Percentiles rank a stretch among this genome's conserved stretches.
Evolutionary conservation across 2,113 vertebrate genomes (phyloP).

Genomic region (Haplotaxodon microlepis): DNA sequence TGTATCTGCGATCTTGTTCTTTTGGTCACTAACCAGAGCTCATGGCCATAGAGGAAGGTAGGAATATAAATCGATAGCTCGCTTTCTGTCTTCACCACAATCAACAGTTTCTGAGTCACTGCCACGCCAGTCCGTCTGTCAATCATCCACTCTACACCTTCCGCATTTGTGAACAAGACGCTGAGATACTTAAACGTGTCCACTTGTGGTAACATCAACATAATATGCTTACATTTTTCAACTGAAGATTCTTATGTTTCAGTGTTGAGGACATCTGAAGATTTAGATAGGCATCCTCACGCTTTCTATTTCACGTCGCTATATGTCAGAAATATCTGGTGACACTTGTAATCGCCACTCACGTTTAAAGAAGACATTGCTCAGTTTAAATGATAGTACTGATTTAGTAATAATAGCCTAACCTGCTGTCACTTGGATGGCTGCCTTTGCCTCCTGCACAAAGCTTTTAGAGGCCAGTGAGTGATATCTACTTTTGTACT

Average conservation of each 20-base stretch:
- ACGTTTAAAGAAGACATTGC: neutral
- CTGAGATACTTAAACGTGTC: neutral
- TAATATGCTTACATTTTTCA: neutral
- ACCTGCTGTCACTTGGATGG: neutral
- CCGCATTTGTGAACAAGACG: fast-evolving
- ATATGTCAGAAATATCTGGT: neutral
- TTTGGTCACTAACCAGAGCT: neutral
- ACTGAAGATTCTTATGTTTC: neutral
- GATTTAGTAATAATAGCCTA: neutral
- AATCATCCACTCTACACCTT: neutral
- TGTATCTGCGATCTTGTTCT: neutral
- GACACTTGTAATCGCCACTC: neutral
- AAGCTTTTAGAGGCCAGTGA: neutral
- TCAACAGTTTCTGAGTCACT: neutral
- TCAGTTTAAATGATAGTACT: neutral
- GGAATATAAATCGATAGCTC: neutral
- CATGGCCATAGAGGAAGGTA: neutral
- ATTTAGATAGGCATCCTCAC: neutral
- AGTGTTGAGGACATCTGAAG: neutral
- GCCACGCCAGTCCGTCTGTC: neutral
- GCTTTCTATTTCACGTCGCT: neutral
- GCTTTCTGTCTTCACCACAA: neutral
- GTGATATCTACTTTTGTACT: neutral
- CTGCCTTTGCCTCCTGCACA: neutral
- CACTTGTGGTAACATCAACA: neutral